Conservation (phyloP, 2,888 invertebrate genomes). For the Eristalinus aeneus region DNA sequence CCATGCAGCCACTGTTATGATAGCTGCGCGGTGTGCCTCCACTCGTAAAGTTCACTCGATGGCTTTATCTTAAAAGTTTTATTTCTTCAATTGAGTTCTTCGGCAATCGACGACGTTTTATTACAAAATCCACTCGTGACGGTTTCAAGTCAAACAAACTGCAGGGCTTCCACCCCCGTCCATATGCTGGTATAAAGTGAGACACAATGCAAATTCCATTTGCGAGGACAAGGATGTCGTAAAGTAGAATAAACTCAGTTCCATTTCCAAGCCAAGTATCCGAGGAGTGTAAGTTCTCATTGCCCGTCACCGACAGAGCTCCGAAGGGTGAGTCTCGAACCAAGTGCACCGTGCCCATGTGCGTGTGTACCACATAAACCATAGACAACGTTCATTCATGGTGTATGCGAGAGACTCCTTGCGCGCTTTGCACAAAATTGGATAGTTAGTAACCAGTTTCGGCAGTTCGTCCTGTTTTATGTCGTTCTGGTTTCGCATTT, state of each 20-base stretch:
- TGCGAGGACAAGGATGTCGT: conserved; percentile 48
- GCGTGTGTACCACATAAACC: conserved; percentile 25
- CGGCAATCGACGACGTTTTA: conserved; percentile 46
- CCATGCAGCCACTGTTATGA: not conserved
- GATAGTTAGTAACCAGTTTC: conserved; percentile 28
- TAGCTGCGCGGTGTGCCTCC: conserved; percentile 12
- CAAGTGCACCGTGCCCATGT: not conserved
- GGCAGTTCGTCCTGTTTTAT: conserved; percentile 21
- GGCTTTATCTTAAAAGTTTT: conserved; percentile 28
- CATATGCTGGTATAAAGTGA: not conserved
- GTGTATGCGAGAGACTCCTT: not conserved
- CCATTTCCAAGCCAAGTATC: conserved; percentile 28
- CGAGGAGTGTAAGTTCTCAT: conserved; percentile 45
- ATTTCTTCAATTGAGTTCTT: conserved; percentile 37
- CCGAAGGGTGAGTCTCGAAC: not conserved
- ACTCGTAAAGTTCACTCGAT: not conserved
- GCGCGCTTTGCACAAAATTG: not conserved
- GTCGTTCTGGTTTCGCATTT: conserved; percentile 41
- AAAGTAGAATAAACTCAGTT: conserved; percentile 39
- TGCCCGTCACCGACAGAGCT: not conserved
- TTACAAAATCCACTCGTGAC: conserved; percentile 51
- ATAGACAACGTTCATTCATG: conserved; percentile 33
- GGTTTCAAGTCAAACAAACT: not conserved
- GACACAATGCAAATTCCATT: conserved; percentile 53
- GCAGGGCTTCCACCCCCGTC: not conserved